phyloP scores from a whole-genome alignment of 2,888 invertebrate species.

The Parascotia fuliginaria region DNA sequence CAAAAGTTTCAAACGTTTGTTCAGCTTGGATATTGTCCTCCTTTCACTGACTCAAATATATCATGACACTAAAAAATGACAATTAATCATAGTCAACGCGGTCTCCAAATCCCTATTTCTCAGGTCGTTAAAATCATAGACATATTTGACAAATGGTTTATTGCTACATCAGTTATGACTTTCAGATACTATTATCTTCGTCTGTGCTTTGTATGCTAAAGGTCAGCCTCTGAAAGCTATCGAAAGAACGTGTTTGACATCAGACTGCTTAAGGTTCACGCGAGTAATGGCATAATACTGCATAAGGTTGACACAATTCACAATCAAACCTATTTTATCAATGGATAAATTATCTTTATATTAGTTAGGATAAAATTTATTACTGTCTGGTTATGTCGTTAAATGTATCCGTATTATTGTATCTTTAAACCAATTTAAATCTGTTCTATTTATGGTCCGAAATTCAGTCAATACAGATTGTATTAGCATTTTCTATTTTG shows the following conservation, averaged over 20 bases:
- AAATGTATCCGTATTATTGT: too few species aligned
- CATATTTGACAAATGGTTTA: constrained; percentile 26
- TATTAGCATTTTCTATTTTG: constrained; percentile 29
- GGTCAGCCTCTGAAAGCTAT: constrained; percentile 13
- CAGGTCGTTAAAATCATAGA: constrained; percentile 29
- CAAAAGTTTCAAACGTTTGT: not conserved
- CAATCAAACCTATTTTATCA: too few species aligned
- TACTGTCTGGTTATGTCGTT: too few species aligned
- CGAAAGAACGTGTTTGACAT: not conserved
- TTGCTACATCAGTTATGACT: constrained; percentile 19
- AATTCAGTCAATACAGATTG: constrained; percentile 16
- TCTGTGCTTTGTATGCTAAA: constrained; percentile 18
- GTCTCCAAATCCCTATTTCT: constrained; percentile 8
- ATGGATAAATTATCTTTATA: too few species aligned
- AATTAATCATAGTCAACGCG: constrained; percentile 21
- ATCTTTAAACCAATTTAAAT: not conserved
- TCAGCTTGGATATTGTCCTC: not conserved
- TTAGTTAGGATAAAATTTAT: too few species aligned
- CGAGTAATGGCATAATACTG: too few species aligned
- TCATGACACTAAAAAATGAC: not conserved
- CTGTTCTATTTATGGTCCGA: not conserved
- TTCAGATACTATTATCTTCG: constrained; percentile 20
- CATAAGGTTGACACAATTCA: too few species aligned
- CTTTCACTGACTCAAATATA: constrained; percentile 3
- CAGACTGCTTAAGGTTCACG: too few species aligned